These are phyloP conservation scores for Drosophila picticornis DNA, from an alignment of 2,888 invertebrate genomes.

Conservation along the genomic window DNA sequence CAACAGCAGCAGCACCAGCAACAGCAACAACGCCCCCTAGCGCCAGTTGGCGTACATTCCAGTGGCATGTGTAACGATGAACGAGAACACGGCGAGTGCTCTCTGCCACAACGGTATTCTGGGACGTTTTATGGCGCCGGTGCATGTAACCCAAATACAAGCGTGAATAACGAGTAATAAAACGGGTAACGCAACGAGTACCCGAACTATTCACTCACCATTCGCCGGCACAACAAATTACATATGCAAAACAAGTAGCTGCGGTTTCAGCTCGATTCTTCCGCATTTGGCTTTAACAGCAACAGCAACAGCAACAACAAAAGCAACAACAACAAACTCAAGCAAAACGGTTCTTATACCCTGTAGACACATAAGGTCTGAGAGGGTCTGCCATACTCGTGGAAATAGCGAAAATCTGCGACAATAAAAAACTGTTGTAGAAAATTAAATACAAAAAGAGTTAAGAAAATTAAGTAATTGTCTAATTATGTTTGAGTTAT, in stretches of 20 bases:
- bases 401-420: background rate
- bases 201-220: constrained; percentile 9
- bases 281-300: constrained; percentile 54
- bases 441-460: background rate
- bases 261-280: constrained; percentile 39
- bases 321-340: constrained; percentile 9
- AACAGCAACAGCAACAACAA: constrained; percentile 8
- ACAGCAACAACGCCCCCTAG: constrained; percentile 36
- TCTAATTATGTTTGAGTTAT: background rate
- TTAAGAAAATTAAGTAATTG: background rate
- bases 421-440: background rate
- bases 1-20: background rate
- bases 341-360: constrained; percentile 14
- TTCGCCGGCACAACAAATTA: constrained; percentile 42
- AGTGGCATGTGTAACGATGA: constrained; percentile 48
- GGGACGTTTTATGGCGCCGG: constrained; percentile 1
- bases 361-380: background rate
- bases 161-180: constrained; percentile 20
- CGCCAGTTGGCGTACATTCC: constrained; percentile 53
- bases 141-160: constrained; percentile 41
- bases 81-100: background rate
- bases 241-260: constrained; percentile 67
- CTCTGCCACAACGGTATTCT: constrained; percentile 32
- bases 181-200: constrained; percentile 2
- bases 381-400: background rate